Percentiles rank a stretch among this genome's conserved stretches.
phyloP scores from a whole-genome alignment of 2,113 vertebrate species.

The Xenopus borealis region DNA sequence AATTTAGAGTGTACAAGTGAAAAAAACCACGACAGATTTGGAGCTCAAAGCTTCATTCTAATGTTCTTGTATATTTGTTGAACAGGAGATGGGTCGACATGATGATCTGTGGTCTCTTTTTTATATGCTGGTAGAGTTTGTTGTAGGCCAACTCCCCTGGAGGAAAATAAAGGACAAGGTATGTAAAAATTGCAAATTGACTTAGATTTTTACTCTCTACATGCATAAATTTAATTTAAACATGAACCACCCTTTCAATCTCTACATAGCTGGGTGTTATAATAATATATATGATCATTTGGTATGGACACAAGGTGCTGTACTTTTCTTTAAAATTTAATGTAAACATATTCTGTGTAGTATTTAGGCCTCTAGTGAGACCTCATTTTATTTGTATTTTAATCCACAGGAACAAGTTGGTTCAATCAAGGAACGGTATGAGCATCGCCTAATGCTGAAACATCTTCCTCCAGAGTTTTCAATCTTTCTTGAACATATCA shows the following conservation, averaged over 20 bases:
- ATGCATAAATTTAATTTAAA: background rate
- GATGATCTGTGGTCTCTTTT: conserved; percentile 98
- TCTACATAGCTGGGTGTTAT: too few species aligned
- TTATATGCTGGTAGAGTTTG: conserved; percentile 98
- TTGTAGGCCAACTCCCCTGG: conserved; percentile 96
- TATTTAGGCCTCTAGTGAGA: too few species aligned
- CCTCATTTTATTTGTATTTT: conserved; percentile 15
- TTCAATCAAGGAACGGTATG: conserved; percentile 93
- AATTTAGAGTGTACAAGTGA: too few species aligned
- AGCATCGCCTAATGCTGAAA: conserved; percentile 94
- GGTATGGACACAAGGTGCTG: too few species aligned
- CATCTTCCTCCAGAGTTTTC: conserved; percentile 91
- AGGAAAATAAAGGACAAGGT: conserved; percentile 99
- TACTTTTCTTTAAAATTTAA: too few species aligned
- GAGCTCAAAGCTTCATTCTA: too few species aligned
- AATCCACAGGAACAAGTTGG: conserved; percentile 89
- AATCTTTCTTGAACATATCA: conserved; percentile 90
- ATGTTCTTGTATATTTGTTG: too few species aligned
- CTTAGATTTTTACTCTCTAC: background rate
- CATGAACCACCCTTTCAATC: too few species aligned
- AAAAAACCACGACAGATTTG: too few species aligned
- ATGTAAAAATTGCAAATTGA: conserved; percentile 37
- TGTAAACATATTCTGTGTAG: too few species aligned
- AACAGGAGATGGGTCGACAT: conserved; percentile 96
- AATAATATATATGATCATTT: too few species aligned